These are phyloP conservation scores for Ficedula albicollis DNA, from an alignment of 2,797 vertebrate genomes.

Conservation along the genomic window DNA sequence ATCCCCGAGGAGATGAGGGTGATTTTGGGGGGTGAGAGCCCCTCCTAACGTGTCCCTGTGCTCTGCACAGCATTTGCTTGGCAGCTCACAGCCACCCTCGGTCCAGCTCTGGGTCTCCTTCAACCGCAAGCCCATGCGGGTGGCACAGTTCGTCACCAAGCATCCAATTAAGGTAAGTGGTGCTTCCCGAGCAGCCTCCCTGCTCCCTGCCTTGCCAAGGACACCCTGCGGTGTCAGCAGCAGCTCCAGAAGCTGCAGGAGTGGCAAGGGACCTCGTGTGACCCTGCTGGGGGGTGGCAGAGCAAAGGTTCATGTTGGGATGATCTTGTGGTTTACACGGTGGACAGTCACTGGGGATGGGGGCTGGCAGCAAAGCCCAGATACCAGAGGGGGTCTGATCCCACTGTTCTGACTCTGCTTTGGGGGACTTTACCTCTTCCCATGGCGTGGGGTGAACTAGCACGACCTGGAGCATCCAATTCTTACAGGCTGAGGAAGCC, in stretches of 20 bases:
- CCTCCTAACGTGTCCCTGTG: background rate
- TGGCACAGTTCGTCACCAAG: slow-evolving; percentile 94
- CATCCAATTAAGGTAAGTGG: slow-evolving; percentile 92
- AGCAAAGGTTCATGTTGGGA: background rate
- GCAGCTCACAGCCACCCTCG: slow-evolving; percentile 79
- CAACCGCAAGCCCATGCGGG: slow-evolving; percentile 93
- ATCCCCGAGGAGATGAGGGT: background rate
- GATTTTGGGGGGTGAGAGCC: background rate
- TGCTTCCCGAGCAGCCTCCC: background rate
- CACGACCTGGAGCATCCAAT: too few relatives aligned
- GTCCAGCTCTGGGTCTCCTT: slow-evolving; percentile 98
- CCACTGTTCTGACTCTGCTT: background rate
- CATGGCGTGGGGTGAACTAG: fast-evolving
- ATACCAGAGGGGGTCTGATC: background rate
- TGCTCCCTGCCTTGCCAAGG: background rate
- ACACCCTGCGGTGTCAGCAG: background rate
- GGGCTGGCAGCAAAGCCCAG: background rate
- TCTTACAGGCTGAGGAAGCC: background rate
- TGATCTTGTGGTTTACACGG: fast-evolving
- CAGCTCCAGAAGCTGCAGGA: background rate
- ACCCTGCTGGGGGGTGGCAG: background rate
- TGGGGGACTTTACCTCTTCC: background rate
- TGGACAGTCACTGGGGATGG: background rate
- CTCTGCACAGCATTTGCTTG: slow-evolving; percentile 79
- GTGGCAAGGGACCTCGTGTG: background rate